Percentiles rank a stretch among this genome's conserved stretches.
Evolutionary conservation across 92 coral and sea anemone species (phyloP).

Genomic region (Porites rus): DNA sequence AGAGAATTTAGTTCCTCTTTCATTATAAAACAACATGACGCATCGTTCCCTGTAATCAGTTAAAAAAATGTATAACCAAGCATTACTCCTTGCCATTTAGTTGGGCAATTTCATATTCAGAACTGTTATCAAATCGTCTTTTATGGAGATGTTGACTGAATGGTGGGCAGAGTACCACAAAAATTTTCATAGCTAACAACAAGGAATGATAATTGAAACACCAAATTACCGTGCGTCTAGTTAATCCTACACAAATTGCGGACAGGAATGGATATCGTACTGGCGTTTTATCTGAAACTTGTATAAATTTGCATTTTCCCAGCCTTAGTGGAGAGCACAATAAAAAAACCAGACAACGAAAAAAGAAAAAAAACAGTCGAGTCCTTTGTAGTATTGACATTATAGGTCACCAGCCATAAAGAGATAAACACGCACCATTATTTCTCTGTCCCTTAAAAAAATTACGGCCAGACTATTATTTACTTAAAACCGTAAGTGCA

Average conservation of each 20-base stretch:
- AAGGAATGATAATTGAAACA: too few species aligned
- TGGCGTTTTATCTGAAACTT: not conserved
- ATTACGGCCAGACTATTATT: conserved; percentile 32
- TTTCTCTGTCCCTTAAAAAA: conserved; percentile 3
- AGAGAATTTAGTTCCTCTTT: not conserved
- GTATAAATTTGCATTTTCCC: not conserved
- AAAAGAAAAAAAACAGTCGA: conserved; percentile 3
- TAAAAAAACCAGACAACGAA: conserved; percentile 23
- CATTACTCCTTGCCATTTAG: too few species aligned
- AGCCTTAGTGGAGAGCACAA: not conserved
- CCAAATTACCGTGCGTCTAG: not conserved
- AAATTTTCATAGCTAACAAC: not conserved
- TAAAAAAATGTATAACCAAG: too few species aligned
- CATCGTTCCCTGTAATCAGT: not conserved
- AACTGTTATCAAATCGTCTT: too few species aligned
- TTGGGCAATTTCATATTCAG: too few species aligned
- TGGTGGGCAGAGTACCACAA: too few species aligned
- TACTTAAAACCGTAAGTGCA: conserved; percentile 9
- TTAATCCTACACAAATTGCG: not conserved
- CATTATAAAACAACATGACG: not conserved
- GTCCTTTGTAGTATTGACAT: conserved; percentile 47
- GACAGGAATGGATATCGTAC: not conserved
- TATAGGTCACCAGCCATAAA: conserved; percentile 51
- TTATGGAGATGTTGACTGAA: too few species aligned
- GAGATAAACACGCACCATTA: conserved; percentile 44